These are phyloP conservation scores for Oithona nana DNA, from an alignment of 2,888 invertebrate genomes.

Conservation along the genomic window DNA sequence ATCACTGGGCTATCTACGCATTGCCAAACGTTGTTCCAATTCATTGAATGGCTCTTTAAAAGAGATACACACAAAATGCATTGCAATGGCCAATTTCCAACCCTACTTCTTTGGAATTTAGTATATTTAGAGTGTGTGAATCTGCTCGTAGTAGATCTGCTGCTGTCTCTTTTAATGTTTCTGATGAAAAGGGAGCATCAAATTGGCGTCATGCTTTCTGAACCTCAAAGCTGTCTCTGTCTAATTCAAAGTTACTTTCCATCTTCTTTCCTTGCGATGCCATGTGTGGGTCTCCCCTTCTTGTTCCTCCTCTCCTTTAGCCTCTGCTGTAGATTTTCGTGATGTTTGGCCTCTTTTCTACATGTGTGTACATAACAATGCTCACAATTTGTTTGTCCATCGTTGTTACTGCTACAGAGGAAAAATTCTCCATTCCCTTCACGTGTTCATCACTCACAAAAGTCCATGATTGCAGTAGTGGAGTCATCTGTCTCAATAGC, in stretches of 20 bases:
- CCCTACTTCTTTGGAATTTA: too few relatives aligned
- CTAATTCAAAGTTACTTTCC: not conserved
- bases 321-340: not conserved
- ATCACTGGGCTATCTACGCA: not conserved
- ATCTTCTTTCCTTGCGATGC: not conserved
- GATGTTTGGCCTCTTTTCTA: too few relatives aligned
- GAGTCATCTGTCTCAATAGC: too few relatives aligned
- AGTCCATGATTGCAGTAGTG: not conserved
- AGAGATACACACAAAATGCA: too few relatives aligned
- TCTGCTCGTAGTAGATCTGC: too few relatives aligned
- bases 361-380: too few relatives aligned
- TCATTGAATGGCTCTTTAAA: too few relatives aligned
- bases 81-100: too few relatives aligned
- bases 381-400: not conserved
- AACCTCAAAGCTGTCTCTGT: not conserved
- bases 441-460: not conserved
- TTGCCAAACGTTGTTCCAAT: not conserved
- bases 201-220: not conserved
- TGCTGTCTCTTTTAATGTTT: too few relatives aligned
- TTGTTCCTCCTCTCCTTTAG: not conserved
- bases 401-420: not conserved
- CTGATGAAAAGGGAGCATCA: not conserved
- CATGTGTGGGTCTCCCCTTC: not conserved
- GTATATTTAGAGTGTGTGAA: too few relatives aligned
- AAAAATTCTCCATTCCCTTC: not conserved